phyloP scores from a whole-genome alignment of 2,888 invertebrate species.

The Schizaphis graminum region DNA sequence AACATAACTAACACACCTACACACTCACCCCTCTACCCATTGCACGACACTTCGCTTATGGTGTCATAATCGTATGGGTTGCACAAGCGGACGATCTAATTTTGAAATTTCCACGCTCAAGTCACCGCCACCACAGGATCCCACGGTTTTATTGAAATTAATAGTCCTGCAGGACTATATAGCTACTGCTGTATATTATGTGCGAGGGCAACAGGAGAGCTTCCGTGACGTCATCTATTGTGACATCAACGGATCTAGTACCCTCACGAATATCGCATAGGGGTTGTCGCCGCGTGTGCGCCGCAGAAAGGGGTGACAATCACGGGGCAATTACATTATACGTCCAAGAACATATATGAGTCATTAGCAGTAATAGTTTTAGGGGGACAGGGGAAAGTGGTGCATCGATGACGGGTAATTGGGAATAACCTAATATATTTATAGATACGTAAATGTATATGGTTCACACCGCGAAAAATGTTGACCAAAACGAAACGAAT shows the following conservation, averaged over 20 bases:
- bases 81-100: conserved; percentile 30
- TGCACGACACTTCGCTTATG: neutral
- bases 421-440: neutral
- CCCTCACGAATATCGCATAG: conserved; percentile 27
- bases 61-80: neutral
- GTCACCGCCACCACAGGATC: conserved; percentile 9
- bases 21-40: neutral
- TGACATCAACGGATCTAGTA: conserved; percentile 48
- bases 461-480: neutral
- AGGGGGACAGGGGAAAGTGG: neutral
- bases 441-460: neutral
- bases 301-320: conserved; percentile 61
- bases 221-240: conserved; percentile 62
- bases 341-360: conserved; percentile 38
- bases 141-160: conserved; percentile 55
- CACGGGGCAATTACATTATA: conserved; percentile 56
- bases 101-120: conserved; percentile 25
- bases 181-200: neutral
- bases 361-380: conserved; percentile 38
- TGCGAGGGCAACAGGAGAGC: conserved; percentile 31
- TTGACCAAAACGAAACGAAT: neutral
- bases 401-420: neutral
- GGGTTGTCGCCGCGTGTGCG: neutral
- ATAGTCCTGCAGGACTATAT: conserved; percentile 26
- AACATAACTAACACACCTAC: neutral